Base-by-base conservation (phyloP, 35 echinoderm and acorn worm species). In the Ptychodera flava region DNA sequence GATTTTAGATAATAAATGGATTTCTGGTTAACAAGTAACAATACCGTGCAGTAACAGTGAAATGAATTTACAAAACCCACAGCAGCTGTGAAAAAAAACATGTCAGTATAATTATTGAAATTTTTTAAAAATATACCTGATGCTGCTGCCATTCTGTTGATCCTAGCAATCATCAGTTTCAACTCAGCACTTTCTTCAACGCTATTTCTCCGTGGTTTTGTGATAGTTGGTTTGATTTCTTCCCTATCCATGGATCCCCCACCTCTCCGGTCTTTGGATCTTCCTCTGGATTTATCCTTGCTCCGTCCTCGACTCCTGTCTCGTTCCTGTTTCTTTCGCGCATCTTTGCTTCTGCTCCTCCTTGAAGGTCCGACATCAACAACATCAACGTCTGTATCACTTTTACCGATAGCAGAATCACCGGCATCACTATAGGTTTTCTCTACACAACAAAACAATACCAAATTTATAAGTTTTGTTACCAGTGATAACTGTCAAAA, bases 91-190 rank as follows among this genome's bases (percentile, higher is more conserved):
- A 77, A 77, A 15, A n/a, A 77, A 77, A 77, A 77, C 15, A 15
- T 77, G 75, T 15, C 15, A 77, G n/a, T 15, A 15, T 77, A 77
- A n/a, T n/a, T 77, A 15, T 77, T 15, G 75, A 77, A 77, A 77
- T 15, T n/a, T n/a, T n/a, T n/a, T n/a, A n/a, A n/a, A n/a, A n/a
- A 29, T 37, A 16, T 91, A 91, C 90, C 90, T 87, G 78, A 91
- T n/a, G 85, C 81, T 30, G 85, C 80, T 31, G 90, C 32, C 52
- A 91, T 80, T 22, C 77, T 81, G 80, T 79, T 87, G 78, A 91
- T 91, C 31, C 90, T 84, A 83, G 79, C 80, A 35, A 91, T 91
- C 90, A 91, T 91, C 34, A 86, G 45, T 28, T 87, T 78, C 31
- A 91, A 82, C 16, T 91, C 90, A 76, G 36, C 78, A 36, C 85